Evolutionary conservation across 2,113 vertebrate genomes (phyloP).

Genomic region (Sclerurus mexicanus): DNA sequence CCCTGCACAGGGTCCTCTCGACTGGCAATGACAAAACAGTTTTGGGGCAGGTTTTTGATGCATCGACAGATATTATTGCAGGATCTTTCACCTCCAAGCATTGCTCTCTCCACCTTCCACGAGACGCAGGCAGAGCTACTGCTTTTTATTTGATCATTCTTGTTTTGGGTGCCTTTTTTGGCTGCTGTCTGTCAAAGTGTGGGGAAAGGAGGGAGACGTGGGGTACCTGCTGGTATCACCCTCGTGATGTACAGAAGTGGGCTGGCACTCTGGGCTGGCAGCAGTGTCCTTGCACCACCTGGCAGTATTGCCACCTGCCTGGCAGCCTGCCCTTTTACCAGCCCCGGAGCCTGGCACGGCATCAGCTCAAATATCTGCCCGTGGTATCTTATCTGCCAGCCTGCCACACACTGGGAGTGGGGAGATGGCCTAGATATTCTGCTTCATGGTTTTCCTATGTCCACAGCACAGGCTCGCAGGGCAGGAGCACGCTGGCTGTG

Average conservation of each 20-base stretch:
- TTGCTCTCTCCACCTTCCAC: neutral
- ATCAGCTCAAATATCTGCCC: neutral
- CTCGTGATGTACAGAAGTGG: neutral
- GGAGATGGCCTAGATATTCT: neutral
- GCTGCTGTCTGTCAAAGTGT: neutral
- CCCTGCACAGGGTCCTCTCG: neutral
- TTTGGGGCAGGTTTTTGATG: neutral
- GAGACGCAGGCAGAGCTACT: neutral
- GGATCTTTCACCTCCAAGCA: neutral
- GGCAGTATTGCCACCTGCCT: neutral
- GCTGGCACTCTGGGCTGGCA: neutral
- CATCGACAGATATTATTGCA: neutral
- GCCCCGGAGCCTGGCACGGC: fast-evolving
- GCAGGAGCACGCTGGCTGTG: neutral
- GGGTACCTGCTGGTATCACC: neutral
- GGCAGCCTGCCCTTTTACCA: neutral
- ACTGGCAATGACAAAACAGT: neutral
- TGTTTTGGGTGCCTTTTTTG: neutral
- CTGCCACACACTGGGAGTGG: neutral
- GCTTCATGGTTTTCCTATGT: fast-evolving
- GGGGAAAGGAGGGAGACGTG: neutral
- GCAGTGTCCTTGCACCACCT: neutral
- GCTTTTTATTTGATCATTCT: neutral
- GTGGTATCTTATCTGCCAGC: neutral
- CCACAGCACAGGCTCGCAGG: fast-evolving